A percentile compares a stretch with the other conserved stretches of the same genome.
phyloP scores from a whole-genome alignment of 2,113 vertebrate genomes.

The Lathamus discolor region DNA sequence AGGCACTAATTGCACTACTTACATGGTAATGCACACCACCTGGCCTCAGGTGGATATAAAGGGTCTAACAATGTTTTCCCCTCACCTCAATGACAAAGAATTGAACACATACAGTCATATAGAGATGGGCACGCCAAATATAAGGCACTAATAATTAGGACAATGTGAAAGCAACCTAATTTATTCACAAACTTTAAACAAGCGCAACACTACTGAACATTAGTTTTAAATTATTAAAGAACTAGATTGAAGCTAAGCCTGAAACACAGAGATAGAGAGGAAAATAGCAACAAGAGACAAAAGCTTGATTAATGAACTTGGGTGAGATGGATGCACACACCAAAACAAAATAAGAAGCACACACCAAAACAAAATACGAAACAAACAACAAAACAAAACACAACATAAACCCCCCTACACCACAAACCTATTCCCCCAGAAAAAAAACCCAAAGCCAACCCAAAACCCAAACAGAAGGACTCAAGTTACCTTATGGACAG shows the following conservation, averaged over 20 bases:
- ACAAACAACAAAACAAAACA: not conserved
- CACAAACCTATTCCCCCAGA: not conserved
- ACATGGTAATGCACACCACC: conserved; percentile 76
- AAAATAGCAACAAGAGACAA: not conserved
- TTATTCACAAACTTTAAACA: conserved; percentile 41
- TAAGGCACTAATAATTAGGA: conserved; percentile 56
- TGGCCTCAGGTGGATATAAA: conserved; percentile 74
- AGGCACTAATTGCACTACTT: conserved; percentile 70
- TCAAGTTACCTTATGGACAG: not conserved
- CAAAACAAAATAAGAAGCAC: not conserved
- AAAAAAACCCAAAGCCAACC: not conserved
- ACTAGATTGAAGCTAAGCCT: not conserved
- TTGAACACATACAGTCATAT: conserved; percentile 36
- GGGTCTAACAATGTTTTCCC: conserved; percentile 61
- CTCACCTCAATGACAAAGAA: conserved; percentile 60
- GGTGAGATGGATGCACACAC: not conserved
- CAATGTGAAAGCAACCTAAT: conserved; percentile 51
- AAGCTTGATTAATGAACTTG: not conserved
- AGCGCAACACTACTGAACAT: conserved; percentile 10
- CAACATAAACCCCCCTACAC: not conserved
- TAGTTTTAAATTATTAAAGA: not conserved
- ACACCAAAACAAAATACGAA: not conserved
- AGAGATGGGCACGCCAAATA: conserved; percentile 54
- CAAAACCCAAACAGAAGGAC: not conserved
- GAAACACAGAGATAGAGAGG: not conserved